A percentile compares a stretch with the other conserved stretches of the same genome.
Conservation (phyloP, 2,113 vertebrate genomes). For the Tyto alba region DNA sequence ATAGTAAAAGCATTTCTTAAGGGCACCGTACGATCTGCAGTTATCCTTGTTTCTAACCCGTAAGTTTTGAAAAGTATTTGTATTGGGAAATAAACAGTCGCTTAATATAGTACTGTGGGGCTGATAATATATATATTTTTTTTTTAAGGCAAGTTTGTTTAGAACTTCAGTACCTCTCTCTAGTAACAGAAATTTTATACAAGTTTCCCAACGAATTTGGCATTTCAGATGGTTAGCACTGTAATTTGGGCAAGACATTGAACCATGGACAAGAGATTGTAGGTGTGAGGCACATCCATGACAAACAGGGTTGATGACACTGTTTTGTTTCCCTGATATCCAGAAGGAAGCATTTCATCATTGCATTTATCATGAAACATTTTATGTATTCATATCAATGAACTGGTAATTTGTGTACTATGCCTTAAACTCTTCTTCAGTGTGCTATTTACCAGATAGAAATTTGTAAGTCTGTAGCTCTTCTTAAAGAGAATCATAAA, state of each 20-base stretch:
- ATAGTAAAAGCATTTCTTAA: background rate
- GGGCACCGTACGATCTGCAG: background rate
- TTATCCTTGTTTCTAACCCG: background rate
- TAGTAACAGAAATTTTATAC: background rate
- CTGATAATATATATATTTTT: too few relatives aligned
- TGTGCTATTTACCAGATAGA: background rate
- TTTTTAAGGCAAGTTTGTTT: background rate
- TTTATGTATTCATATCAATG: background rate
- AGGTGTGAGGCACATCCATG: background rate
- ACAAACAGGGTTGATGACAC: background rate
- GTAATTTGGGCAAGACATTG: background rate
- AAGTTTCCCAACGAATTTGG: background rate
- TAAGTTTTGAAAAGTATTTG: background rate
- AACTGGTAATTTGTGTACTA: background rate
- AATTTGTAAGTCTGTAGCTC: background rate
- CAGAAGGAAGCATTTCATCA: background rate
- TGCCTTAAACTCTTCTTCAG: background rate
- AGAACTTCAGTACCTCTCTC: background rate
- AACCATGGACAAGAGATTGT: accelerated
- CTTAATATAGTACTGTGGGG: background rate
- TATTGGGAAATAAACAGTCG: background rate
- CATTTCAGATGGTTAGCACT: background rate
- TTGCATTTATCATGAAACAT: background rate
- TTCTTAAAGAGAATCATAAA: background rate
- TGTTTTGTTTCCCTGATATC: background rate